These are phyloP conservation scores for Epinotia bilunana DNA, from an alignment of 2,888 invertebrate genomes.

Conservation along the genomic window DNA sequence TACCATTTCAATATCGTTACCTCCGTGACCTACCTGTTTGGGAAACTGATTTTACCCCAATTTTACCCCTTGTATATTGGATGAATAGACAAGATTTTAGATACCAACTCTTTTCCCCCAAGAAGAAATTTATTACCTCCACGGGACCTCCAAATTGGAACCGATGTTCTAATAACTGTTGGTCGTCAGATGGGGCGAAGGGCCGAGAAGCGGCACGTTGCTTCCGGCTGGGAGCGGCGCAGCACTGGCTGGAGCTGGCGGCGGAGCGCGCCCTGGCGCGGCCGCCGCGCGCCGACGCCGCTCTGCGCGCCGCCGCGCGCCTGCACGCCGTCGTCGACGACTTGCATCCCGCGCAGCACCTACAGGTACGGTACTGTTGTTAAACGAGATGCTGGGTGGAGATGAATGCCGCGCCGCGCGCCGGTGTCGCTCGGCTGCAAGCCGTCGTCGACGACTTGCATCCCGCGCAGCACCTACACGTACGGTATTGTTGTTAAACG, in stretches of 20 bases:
- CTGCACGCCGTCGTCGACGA: slow-evolving; percentile 56
- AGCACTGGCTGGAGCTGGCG: slow-evolving; percentile 71
- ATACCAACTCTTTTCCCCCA: too few relatives aligned
- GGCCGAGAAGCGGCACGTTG: slow-evolving; percentile 66
- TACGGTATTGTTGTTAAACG: slow-evolving; percentile 68
- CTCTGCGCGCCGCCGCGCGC: slow-evolving; percentile 67
- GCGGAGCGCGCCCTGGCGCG: slow-evolving; percentile 54
- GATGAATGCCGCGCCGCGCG: slow-evolving; percentile 55
- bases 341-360: slow-evolving; percentile 67
- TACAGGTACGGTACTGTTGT: slow-evolving; percentile 82
- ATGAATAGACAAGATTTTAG: too few relatives aligned
- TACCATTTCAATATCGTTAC: too few relatives aligned
- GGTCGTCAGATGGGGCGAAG: slow-evolving; percentile 57
- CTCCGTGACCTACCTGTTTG: too few relatives aligned
- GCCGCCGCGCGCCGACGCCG: slow-evolving; percentile 60
- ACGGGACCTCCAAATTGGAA: not conserved
- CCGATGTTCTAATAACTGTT: not conserved
- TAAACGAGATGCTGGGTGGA: slow-evolving; percentile 42
- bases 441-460: slow-evolving; percentile 56
- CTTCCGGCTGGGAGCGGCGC: slow-evolving; percentile 66
- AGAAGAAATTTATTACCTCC: too few relatives aligned
- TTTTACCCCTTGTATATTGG: too few relatives aligned
- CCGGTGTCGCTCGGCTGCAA: slow-evolving; percentile 34
- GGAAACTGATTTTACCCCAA: too few relatives aligned
- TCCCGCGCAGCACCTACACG: slow-evolving; percentile 80